These are phyloP conservation scores for Nemapogon koenigi DNA, from an alignment of 2,888 invertebrate genomes.

Conservation along the genomic window DNA sequence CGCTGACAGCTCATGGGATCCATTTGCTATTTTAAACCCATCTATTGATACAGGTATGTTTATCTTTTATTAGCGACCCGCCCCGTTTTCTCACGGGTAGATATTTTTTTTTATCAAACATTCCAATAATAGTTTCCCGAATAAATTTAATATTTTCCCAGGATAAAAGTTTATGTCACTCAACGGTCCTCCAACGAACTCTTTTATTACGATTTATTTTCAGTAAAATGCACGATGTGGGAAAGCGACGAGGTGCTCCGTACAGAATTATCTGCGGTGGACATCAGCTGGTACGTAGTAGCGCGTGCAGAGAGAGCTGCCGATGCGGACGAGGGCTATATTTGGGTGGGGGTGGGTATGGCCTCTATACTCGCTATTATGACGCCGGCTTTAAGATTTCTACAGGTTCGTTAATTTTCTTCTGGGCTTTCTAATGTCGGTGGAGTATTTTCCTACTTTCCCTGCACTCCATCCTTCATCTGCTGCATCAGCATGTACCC, in stretches of 20 bases:
- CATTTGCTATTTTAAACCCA: constrained; percentile 77
- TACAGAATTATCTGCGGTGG: constrained; percentile 90
- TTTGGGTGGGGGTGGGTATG: constrained; percentile 42
- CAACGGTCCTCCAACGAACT: too few relatives aligned
- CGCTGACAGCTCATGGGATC: constrained; percentile 70
- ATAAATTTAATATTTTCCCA: too few relatives aligned
- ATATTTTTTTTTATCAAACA: too few relatives aligned
- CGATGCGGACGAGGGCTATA: constrained; percentile 38
- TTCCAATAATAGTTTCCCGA: too few relatives aligned
- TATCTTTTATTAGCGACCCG: too few relatives aligned
- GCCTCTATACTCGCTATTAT: constrained; percentile 41
- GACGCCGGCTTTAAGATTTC: constrained; percentile 34
- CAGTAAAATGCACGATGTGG: constrained; percentile 97
- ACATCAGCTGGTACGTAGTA: constrained; percentile 94
- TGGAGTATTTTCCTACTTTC: too few relatives aligned
- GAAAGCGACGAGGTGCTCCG: constrained; percentile 89
- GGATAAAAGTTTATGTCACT: too few relatives aligned
- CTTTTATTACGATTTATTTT: too few relatives aligned
- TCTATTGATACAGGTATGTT: constrained; percentile 77
- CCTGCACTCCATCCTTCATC: too few relatives aligned
- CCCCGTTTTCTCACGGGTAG: too few relatives aligned
- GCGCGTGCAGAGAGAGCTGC: constrained; percentile 79
- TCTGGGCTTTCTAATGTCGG: too few relatives aligned
- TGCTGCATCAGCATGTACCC: too few relatives aligned
- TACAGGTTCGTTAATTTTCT: constrained; percentile 37